phyloP scores from a whole-genome alignment of 2,113 vertebrate genomes.

The Thamnophis sirtalis region DNA sequence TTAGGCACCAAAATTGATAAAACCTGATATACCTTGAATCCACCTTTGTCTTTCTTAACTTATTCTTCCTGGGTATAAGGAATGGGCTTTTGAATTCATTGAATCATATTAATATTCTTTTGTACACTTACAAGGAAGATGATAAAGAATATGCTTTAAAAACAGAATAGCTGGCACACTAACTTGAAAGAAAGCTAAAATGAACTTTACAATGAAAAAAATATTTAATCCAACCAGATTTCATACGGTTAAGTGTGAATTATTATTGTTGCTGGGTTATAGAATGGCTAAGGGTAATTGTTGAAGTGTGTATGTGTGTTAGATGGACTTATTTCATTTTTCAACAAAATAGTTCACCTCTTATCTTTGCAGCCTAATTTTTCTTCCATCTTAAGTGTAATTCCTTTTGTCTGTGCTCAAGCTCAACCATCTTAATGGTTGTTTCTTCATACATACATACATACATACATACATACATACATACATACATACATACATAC shows the following conservation, averaged over 20 bases:
- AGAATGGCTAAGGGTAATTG: neutral
- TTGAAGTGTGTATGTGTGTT: neutral
- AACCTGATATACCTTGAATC: neutral
- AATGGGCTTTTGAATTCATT: neutral
- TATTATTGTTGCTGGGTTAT: neutral
- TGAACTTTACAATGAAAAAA: neutral
- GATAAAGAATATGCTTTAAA: neutral
- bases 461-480: too few relatives aligned
- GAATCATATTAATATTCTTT: neutral
- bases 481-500: too few relatives aligned
- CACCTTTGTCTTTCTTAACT: neutral
- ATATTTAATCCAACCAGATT: neutral
- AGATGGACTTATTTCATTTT: neutral
- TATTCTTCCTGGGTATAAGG: neutral
- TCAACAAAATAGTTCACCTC: neutral
- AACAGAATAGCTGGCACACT: neutral
- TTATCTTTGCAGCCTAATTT: neutral
- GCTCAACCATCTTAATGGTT: neutral
- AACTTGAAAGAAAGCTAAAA: neutral
- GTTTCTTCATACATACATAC: too few relatives aligned
- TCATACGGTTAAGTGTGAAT: neutral
- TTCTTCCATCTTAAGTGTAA: neutral
- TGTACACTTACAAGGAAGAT: neutral
- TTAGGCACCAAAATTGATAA: neutral
- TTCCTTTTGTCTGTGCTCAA: neutral